Evolutionary conservation across 1,140 invertebrate species (phyloP), one percentile per base, ranked within the genome.

Genomic region (Plutomurus gul): DNA sequence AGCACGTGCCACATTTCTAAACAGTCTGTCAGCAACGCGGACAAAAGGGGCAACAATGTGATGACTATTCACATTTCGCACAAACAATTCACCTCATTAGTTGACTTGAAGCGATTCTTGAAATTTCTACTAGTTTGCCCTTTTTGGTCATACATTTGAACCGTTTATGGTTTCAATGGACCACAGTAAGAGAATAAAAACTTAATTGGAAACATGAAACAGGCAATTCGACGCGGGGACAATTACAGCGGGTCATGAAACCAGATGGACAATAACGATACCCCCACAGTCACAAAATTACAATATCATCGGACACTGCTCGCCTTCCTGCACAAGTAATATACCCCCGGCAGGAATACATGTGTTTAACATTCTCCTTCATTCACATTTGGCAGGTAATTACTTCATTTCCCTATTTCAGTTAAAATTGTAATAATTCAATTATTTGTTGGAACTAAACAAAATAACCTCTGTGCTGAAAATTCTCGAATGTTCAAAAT

Each of bases 291-390:
- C 72, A 0, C 30, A 20, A 7, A 40, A 78, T 20, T 81, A 49
- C 33, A n/a, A 25, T 18, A 56, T 81, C 13, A n/a, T 36, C 18
- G 80, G 80, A n/a, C 80, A 81, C 27, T 81, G 80, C 22, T 16
- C 46, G 16, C 27, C 27, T 1, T 4, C n/a, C 5, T 73, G 33
- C 85, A 92, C 91, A 4, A 86, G 86, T 49, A 27, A 46, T 37
- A 36, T 77, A 6, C 79, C 79, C 1, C 3, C 16, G 16, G 76
- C 73, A 2, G 80, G 80, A 18, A 43, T 81, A 16, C 65, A 46
- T 25, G 30, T 81, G 27, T 65, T 78, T 30, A 78, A 65, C 30
- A 30, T 70, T 4, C 18, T 60, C 2, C 36, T 78, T 11, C 80
- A 81, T 65, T 60, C 80, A 20, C 80, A 81, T 76, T 51, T 81